A percentile compares a stretch with the other conserved stretches of the same genome.
phyloP scores from a whole-genome alignment of 2,888 invertebrate genomes.

The Onchidella celtica region DNA sequence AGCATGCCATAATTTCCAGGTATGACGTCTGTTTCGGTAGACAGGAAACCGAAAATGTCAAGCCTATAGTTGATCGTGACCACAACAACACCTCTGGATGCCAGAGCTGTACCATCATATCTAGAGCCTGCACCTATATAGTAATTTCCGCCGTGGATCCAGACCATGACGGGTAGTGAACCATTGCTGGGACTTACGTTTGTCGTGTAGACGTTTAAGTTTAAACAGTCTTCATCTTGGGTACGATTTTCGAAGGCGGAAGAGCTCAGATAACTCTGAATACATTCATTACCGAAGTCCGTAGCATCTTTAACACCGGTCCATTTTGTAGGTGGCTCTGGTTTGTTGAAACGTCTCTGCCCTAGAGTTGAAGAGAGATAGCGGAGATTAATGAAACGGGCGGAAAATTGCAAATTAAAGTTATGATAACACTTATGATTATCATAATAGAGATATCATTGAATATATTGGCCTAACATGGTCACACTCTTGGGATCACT shows the following conservation, averaged over 20 bases:
- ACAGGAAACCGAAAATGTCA: slow-evolving; percentile 64
- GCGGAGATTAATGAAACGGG: too few species aligned
- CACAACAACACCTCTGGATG: slow-evolving; percentile 61
- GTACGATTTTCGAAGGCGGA: neutral
- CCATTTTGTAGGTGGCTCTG: slow-evolving; percentile 1
- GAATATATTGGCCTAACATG: too few species aligned
- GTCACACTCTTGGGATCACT: too few species aligned
- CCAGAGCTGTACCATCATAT: slow-evolving; percentile 64
- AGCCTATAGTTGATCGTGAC: slow-evolving; percentile 67
- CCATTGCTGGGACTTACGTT: neutral
- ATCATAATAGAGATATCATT: too few species aligned
- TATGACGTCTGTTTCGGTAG: slow-evolving; percentile 51
- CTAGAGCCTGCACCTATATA: slow-evolving; percentile 60
- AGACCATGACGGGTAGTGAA: slow-evolving; percentile 62
- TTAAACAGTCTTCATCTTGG: slow-evolving; percentile 34
- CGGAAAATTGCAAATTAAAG: too few species aligned
- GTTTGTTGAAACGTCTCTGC: neutral
- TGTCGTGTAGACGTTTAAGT: slow-evolving; percentile 39
- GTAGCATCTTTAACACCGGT: slow-evolving; percentile 6
- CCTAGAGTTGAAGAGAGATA: too few species aligned
- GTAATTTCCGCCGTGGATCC: slow-evolving; percentile 68
- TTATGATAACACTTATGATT: too few species aligned
- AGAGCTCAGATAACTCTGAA: neutral
- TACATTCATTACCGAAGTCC: slow-evolving; percentile 17
- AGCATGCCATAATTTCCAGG: slow-evolving; percentile 63